Percentiles rank a stretch among this genome's conserved stretches.
Evolutionary conservation across 2,113 vertebrate species (phyloP).

Genomic region (Ageneiosus marmoratus): DNA sequence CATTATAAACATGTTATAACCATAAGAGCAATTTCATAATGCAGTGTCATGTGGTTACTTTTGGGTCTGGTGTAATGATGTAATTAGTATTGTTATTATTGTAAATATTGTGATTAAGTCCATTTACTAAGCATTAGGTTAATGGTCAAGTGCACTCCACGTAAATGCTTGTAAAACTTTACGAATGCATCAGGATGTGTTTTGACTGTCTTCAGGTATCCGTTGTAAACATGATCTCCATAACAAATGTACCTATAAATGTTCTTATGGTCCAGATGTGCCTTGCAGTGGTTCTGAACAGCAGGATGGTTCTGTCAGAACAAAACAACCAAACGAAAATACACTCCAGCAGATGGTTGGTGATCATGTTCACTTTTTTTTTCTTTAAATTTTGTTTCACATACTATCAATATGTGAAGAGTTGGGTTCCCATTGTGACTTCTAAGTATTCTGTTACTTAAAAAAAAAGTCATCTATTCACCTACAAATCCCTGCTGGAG

Average conservation of each 20-base stretch:
- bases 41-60: neutral
- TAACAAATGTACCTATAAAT: too few species aligned
- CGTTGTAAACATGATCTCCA: too few species aligned
- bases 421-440: slow-evolving; percentile 77
- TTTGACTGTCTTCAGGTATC: too few species aligned
- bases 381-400: slow-evolving; percentile 72
- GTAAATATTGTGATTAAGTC: neutral
- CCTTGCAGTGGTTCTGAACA: neutral
- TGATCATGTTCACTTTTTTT: slow-evolving; percentile 77
- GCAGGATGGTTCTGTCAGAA: neutral
- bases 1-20: too few species aligned
- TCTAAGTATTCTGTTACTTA: slow-evolving; percentile 74
- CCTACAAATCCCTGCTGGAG: slow-evolving; percentile 77
- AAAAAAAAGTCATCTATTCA: slow-evolving; percentile 64
- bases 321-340: neutral
- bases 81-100: neutral
- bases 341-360: slow-evolving; percentile 74
- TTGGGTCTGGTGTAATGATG: neutral
- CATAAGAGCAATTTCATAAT: neutral
- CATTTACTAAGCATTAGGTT: neutral
- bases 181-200: too few species aligned
- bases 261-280: neutral
- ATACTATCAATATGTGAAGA: slow-evolving; percentile 70
- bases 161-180: neutral
- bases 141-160: neutral